Percentiles rank a stretch among this genome's conserved stretches.
phyloP scores from a whole-genome alignment of 1,140 invertebrate species.

The Carposina sasakii region DNA sequence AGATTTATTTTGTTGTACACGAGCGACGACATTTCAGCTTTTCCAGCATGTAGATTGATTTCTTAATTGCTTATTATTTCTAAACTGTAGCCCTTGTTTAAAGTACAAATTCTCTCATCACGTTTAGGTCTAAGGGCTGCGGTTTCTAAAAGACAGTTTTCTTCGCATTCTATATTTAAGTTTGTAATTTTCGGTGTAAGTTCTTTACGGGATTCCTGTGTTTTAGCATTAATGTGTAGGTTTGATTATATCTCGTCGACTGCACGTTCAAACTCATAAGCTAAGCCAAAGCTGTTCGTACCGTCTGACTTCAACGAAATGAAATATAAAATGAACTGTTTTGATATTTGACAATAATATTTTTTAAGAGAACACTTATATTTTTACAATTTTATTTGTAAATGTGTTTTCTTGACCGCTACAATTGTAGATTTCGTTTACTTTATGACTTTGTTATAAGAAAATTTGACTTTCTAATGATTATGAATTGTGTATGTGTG shows the following conservation, averaged over 20 bases:
- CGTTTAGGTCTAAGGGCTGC: slow-evolving; percentile 52
- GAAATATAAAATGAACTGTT: slow-evolving; percentile 57
- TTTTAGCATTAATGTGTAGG: slow-evolving; percentile 23
- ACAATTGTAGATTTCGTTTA: slow-evolving; percentile 29
- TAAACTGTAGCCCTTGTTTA: slow-evolving; percentile 36
- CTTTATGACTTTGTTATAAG: slow-evolving; percentile 46
- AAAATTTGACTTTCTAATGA: slow-evolving; percentile 48
- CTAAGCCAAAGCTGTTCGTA: slow-evolving; percentile 27
- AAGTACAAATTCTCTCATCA: slow-evolving; percentile 65
- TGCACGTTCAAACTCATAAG: slow-evolving; percentile 11
- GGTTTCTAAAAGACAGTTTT: slow-evolving; percentile 49
- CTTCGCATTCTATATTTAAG: slow-evolving; percentile 29
- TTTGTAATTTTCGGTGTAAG: slow-evolving; percentile 12
- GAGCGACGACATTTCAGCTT: too few relatives aligned
- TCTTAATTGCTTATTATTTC: too few relatives aligned
- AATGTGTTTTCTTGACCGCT: slow-evolving; percentile 9
- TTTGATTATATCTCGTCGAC: slow-evolving; percentile 12
- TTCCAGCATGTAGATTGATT: too few relatives aligned
- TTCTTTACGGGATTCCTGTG: slow-evolving; percentile 11
- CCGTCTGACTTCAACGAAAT: slow-evolving; percentile 35
- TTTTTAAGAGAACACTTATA: slow-evolving; percentile 2
- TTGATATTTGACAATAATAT: slow-evolving; percentile 5
- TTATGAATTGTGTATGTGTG: slow-evolving; percentile 60
- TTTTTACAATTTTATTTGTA: not conserved
- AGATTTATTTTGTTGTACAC: too few relatives aligned